phyloP scores from a whole-genome alignment of 64 coral and sea anemone genomes.

The Hydrozoanthus tunicans region DNA sequence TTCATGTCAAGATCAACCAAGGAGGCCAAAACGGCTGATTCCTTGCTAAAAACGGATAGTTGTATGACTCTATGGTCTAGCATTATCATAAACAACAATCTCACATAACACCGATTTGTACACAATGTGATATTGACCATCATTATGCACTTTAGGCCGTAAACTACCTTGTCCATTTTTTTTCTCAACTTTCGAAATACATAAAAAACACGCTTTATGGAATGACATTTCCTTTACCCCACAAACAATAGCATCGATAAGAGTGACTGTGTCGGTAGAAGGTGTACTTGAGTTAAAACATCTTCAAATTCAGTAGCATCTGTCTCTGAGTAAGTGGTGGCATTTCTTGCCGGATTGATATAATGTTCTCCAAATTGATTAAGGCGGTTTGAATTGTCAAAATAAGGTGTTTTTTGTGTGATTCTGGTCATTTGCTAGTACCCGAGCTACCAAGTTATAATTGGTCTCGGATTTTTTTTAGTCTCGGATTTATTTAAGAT shows the following conservation, averaged over 20 bases:
- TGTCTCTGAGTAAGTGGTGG: not conserved
- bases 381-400: too few species aligned
- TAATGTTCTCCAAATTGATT: conserved; percentile 19
- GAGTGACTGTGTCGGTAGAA: conserved; percentile 1
- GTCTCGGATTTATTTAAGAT: too few species aligned
- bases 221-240: not conserved
- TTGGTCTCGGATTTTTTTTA: too few species aligned
- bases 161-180: not conserved
- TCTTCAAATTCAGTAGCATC: conserved; percentile 14
- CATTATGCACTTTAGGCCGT: too few species aligned
- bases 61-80: conserved; percentile 52
- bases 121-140: not conserved
- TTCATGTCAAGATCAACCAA: conserved; percentile 53
- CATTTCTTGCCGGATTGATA: conserved; percentile 11
- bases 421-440: too few species aligned
- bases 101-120: conserved; percentile 15
- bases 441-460: too few species aligned
- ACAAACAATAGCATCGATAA: conserved; percentile 21
- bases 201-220: conserved; percentile 2
- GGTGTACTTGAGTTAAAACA: not conserved
- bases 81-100: conserved; percentile 60
- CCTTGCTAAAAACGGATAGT: conserved; percentile 37
- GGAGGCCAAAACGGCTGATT: conserved; percentile 49
- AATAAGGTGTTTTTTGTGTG: too few species aligned
- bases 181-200: not conserved